phyloP scores from a whole-genome alignment of 2,888 invertebrate genomes.

The Amphimallon solstitiale region DNA sequence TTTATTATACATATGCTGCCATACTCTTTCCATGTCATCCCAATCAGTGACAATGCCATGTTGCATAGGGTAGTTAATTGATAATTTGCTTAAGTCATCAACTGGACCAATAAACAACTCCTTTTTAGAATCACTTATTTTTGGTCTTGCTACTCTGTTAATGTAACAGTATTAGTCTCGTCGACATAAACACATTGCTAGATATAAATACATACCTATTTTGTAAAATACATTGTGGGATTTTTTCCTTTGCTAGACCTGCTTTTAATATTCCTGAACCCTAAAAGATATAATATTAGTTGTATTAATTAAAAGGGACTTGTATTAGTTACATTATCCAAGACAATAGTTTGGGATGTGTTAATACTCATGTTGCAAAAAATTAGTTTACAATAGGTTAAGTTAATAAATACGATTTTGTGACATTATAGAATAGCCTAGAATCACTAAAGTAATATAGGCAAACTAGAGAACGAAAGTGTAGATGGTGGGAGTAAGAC shows the following conservation, averaged over 20 bases:
- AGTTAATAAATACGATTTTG: too few relatives aligned
- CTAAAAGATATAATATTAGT: constrained; percentile 9
- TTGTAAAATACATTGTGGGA: constrained; percentile 32
- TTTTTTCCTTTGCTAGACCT: constrained; percentile 29
- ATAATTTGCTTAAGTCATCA: constrained; percentile 34
- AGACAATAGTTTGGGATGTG: constrained; percentile 6
- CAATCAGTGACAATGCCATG: constrained; percentile 35
- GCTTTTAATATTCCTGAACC: constrained; percentile 41
- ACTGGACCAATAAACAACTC: constrained; percentile 24
- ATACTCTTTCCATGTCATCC: constrained; percentile 39
- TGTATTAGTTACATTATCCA: constrained; percentile 30
- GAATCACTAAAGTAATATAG: too few relatives aligned
- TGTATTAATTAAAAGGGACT: background rate
- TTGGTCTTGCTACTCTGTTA: constrained; percentile 27
- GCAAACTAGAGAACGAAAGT: too few relatives aligned
- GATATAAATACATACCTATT: constrained; percentile 27
- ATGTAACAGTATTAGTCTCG: background rate
- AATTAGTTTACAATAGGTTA: background rate
- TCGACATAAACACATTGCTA: too few relatives aligned
- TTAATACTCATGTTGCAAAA: constrained; percentile 12
- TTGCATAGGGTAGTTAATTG: constrained; percentile 34
- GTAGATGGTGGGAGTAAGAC: too few relatives aligned
- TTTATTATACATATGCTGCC: constrained; percentile 36
- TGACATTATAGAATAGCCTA: too few relatives aligned
- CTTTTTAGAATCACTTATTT: constrained; percentile 8